phyloP scores from a whole-genome alignment of 2,888 invertebrate species.

The Ischnus inquisitorius region DNA sequence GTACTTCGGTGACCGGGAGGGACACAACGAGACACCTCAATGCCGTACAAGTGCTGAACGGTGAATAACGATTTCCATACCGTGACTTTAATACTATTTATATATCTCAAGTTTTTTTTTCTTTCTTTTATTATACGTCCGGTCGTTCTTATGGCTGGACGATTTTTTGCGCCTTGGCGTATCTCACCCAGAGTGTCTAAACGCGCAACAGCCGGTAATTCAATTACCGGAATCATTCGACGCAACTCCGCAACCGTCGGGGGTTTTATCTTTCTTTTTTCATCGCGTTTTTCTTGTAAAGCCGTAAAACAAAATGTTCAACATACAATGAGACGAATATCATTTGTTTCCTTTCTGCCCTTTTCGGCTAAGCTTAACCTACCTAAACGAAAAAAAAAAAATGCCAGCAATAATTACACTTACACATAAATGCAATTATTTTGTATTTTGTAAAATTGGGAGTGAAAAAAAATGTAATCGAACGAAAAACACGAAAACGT shows the following conservation, averaged over 20 bases:
- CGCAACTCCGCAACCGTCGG: slow-evolving; percentile 44
- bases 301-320: slow-evolving; percentile 38
- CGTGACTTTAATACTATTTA: slow-evolving; percentile 55
- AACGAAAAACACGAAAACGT: slow-evolving; percentile 2
- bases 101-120: slow-evolving; percentile 40
- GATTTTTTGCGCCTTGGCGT: slow-evolving; percentile 33
- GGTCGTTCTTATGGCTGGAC: slow-evolving; percentile 49
- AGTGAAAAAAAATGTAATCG: slow-evolving; percentile 22
- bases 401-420: slow-evolving; percentile 36
- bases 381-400: slow-evolving; percentile 26
- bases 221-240: slow-evolving; percentile 40
- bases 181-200: slow-evolving; percentile 34
- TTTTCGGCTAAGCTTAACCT: slow-evolving; percentile 30
- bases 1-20: slow-evolving; percentile 56
- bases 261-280: not conserved
- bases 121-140: slow-evolving; percentile 48
- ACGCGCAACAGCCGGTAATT: slow-evolving; percentile 41
- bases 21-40: slow-evolving; percentile 48
- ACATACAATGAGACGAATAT: slow-evolving; percentile 45
- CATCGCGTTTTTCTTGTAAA: slow-evolving; percentile 39
- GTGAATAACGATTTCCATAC: slow-evolving; percentile 55
- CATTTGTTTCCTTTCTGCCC: slow-evolving; percentile 2
- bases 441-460: slow-evolving; percentile 57
- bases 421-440: slow-evolving; percentile 37
- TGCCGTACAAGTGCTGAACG: slow-evolving; percentile 65